Evolutionary conservation across 2,113 vertebrate genomes (phyloP).

Genomic region (Pristiophorus japonicus): DNA sequence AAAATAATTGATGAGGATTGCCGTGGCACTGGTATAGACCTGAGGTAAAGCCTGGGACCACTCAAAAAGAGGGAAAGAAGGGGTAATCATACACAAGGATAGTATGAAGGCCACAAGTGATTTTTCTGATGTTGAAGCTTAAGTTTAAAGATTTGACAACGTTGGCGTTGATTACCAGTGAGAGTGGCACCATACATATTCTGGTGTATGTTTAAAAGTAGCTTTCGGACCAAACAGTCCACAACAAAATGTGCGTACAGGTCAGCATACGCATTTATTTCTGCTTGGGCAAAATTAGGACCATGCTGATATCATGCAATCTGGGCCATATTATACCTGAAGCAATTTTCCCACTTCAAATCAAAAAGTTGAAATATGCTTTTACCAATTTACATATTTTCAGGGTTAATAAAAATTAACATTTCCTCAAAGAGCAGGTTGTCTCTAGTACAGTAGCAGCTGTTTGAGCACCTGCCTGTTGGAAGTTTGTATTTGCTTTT

Average conservation of each 20-base stretch:
- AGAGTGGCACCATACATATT: no score
- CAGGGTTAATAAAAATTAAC: not conserved
- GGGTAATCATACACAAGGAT: not conserved
- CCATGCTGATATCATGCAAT: not conserved
- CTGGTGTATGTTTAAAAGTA: no score
- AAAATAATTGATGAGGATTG: not conserved
- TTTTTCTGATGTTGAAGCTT: no score
- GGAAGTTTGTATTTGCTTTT: not conserved
- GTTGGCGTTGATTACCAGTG: no score
- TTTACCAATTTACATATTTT: not conserved
- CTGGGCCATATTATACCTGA: not conserved
- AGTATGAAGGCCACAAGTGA: no score
- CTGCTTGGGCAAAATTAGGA: no score
- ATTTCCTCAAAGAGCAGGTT: not conserved
- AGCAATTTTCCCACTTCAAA: not conserved
- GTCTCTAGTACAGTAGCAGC: not conserved
- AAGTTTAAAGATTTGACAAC: no score
- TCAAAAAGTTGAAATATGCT: constrained; percentile 2
- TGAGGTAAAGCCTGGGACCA: not conserved
- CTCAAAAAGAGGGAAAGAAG: not conserved
- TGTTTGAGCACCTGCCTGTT: not conserved
- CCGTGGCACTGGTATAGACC: not conserved
- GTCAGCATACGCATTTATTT: no score
- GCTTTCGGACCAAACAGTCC: no score
- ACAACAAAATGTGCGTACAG: no score